phyloP scores from a whole-genome alignment of 2,797 vertebrate genomes.

The Labroides dimidiatus region DNA sequence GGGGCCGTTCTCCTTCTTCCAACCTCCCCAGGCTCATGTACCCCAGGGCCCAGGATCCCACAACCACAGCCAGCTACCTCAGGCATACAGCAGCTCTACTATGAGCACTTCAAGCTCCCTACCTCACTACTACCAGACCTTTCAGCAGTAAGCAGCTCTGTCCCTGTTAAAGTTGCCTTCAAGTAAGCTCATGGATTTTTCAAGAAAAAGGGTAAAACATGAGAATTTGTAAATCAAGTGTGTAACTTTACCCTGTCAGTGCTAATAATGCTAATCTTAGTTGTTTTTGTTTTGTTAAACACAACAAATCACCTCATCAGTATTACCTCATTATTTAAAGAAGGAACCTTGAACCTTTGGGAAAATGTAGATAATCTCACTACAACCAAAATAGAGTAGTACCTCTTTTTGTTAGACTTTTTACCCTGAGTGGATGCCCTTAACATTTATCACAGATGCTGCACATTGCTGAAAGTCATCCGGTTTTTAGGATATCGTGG shows the following conservation, averaged over 20 bases:
- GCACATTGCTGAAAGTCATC: constrained; percentile 25
- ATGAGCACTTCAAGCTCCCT: constrained; percentile 91
- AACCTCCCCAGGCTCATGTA: constrained; percentile 88
- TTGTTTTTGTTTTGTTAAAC: constrained; percentile 56
- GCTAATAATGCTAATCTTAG: constrained; percentile 60
- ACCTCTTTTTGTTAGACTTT: constrained; percentile 38
- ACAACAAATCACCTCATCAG: constrained; percentile 82
- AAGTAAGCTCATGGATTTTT: constrained; percentile 28
- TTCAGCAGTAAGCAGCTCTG: constrained; percentile 84
- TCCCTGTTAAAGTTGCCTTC: constrained; percentile 40
- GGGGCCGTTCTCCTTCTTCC: constrained; percentile 90
- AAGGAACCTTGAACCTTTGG: constrained; percentile 65
- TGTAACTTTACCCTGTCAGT: constrained; percentile 55
- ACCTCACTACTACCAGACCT: constrained; percentile 98
- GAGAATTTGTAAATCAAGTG: constrained; percentile 39
- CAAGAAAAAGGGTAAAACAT: constrained; percentile 50
- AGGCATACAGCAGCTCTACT: constrained; percentile 91
- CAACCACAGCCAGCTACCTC: constrained; percentile 89
- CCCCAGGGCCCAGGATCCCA: constrained; percentile 85
- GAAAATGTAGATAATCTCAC: constrained; percentile 52
- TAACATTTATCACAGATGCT: constrained; percentile 38
- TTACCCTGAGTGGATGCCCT: constrained; percentile 63
- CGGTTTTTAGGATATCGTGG: constrained; percentile 6
- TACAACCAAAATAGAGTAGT: constrained; percentile 67
- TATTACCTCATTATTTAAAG: constrained; percentile 81